Base-by-base conservation (phyloP, 2,888 invertebrate genomes). In the Eristalis intricaria region DNA sequence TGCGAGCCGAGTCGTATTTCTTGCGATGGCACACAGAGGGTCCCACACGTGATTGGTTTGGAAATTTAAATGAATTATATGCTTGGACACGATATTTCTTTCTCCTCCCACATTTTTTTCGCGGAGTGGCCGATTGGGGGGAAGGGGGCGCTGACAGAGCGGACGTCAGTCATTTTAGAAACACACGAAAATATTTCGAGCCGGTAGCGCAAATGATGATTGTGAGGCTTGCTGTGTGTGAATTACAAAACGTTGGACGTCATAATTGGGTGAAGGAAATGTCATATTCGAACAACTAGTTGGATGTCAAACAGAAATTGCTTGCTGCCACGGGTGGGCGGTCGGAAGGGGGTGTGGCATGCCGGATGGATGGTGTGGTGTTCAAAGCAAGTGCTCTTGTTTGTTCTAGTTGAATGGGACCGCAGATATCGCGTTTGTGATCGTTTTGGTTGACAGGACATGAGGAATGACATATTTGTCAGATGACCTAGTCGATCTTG, bases 1-100 rank as follows among this genome's bases (percentile, higher is more conserved):
- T 43, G 43, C 50, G 50, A 10, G 43, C 15, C 13, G 71, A 76
- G 76, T 66, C 70, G 77, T 85, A 66, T 81, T 74, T 74, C 70
- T 75, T 83, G 66, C 69, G 77, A 64, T 68, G 70, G 68, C 65
- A 40, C 68, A 76, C 68, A 81, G 66, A 23, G 73, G 83, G 65
- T 70, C 56, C 68, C 73, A 76, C 64, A 84, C 73, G 80, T 84
- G 87, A 87, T 87, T 87, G 87, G 87, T 77, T 84, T 87, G 79
- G 32, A 65, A 73, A 76, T 84, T 87, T 43, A 75, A 87, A 79
- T 84, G 87, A 87, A 84, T 87, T 84, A 87, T 84, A 69, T 73
- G 77, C 79, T 87, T 84, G 84, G 79, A 76, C 68, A 75, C 71
- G 73, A 73, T 79, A 63, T 73, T 23, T 43, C 74, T 50, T 69